A percentile compares a stretch with the other conserved stretches of the same genome.
These are phyloP conservation scores for Corydoras sp. DNA, from an alignment of 2,113 vertebrate species.

Conservation along the genomic window DNA sequence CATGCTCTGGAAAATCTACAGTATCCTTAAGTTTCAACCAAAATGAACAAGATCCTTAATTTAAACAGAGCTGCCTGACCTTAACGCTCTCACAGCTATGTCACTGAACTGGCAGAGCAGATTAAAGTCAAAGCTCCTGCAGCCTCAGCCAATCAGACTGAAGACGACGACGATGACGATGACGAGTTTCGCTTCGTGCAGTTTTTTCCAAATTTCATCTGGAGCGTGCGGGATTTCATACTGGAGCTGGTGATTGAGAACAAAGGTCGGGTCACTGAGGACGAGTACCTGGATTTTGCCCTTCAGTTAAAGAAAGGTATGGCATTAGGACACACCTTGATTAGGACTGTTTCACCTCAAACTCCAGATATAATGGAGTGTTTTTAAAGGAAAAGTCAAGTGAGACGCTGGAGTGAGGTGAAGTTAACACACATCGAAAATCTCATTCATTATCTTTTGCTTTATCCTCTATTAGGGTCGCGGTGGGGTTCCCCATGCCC, in stretches of 20 bases:
- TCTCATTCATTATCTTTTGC: too few species aligned
- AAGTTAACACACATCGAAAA: too few species aligned
- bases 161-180: slow-evolving; percentile 28
- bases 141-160: background rate
- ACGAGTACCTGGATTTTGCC: slow-evolving; percentile 47
- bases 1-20: slow-evolving; percentile 22
- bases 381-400: too few species aligned
- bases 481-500: too few species aligned
- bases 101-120: slow-evolving; percentile 57
- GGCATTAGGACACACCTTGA: background rate
- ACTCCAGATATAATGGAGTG: too few species aligned
- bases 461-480: too few species aligned
- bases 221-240: slow-evolving; percentile 62
- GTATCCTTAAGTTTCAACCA: background rate
- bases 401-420: too few species aligned
- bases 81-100: slow-evolving; percentile 48
- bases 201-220: slow-evolving; percentile 66
- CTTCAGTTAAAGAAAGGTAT: slow-evolving; percentile 42
- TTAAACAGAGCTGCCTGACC: background rate
- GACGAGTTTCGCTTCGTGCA: slow-evolving; percentile 46
- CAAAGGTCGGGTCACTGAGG: slow-evolving; percentile 23
- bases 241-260: slow-evolving; percentile 41
- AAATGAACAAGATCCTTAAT: background rate
- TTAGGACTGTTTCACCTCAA: too few species aligned
- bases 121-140: slow-evolving; percentile 55